phyloP scores from a whole-genome alignment of 1,140 invertebrate genomes.

The Whitmania pigra region DNA sequence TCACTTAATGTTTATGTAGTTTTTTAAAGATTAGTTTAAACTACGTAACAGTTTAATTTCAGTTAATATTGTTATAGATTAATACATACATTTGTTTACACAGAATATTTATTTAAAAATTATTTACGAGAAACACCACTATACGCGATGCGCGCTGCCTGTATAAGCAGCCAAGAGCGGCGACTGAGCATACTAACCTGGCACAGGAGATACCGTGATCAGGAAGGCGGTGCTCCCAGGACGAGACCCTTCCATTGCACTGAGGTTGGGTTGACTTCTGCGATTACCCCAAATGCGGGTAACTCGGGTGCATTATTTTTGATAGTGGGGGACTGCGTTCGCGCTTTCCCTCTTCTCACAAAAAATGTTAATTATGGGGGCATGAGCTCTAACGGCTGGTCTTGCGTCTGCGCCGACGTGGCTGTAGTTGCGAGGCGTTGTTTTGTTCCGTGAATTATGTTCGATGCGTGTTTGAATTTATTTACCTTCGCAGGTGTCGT shows the following conservation, averaged over 20 bases:
- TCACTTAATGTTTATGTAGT: too few species aligned
- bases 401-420: neutral
- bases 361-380: neutral
- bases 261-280: slow-evolving; percentile 56
- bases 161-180: neutral
- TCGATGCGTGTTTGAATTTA: too few species aligned
- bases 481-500: too few species aligned
- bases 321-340: slow-evolving; percentile 54
- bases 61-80: too few species aligned
- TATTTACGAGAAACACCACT: neutral
- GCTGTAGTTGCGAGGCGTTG: too few species aligned
- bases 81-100: too few species aligned
- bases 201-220: slow-evolving; percentile 53
- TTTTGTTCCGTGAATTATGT: too few species aligned
- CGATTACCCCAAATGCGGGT: slow-evolving; percentile 58
- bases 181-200: slow-evolving; percentile 34
- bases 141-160: neutral
- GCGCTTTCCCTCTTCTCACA: slow-evolving; percentile 42
- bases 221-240: slow-evolving; percentile 54
- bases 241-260: slow-evolving; percentile 58
- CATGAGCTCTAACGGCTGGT: neutral
- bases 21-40: too few species aligned
- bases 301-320: slow-evolving; percentile 59
- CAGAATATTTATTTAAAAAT: too few species aligned
- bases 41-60: too few species aligned